Base-by-base conservation (phyloP, 2,888 invertebrate genomes). In the Melanargia galathea region DNA sequence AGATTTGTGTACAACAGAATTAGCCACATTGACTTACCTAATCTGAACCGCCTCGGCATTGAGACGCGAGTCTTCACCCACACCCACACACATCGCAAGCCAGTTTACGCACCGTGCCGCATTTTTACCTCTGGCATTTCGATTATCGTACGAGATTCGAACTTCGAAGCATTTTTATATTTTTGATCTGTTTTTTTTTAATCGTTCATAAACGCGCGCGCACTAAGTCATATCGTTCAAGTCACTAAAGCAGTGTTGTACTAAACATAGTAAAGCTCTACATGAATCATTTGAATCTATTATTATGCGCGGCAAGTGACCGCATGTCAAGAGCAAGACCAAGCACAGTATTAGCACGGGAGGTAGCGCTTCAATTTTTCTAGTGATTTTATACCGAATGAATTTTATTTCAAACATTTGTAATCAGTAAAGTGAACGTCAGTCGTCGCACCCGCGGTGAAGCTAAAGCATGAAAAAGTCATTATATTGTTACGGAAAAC, bases 251-350 rank as follows among this genome's bases (percentile, higher is more conserved):
- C 78, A 40, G 35, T 51, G 49, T 59, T 26, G 38, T 59, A 60
- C 63, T 60, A 35, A 65, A 78, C 77, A 78, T 80, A 75, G 82
- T 81, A 77, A 78, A 83, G 62, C 69, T 70, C 66, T 67, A 82
- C 82, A 83, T 87, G 87, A 87, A 83, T 87, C 88, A 87, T 81
- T 86, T 82, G 80, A 77, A 77, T 84, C 86, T 89, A 90, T 90
- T 90, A 90, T 87, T 89, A 90, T 89, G 89, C 88, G 84, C 84
- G 82, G 82, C 86, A 82, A 87, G 87, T 87, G 88, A 87, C 89
- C 89, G 85, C 79, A 80, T 87, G 88, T 89, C 88, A 88, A 88
- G 88, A 89, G 81, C 88, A 86, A 90, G 87, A 86, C 83, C 84
- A 77, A 77, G 71, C n/a, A n/a, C n/a, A n/a, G n/a, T n/a, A n/a